These are phyloP conservation scores for Poeciliopsis turneri DNA, from an alignment of 2,797 vertebrate genomes.

Conservation along the genomic window DNA sequence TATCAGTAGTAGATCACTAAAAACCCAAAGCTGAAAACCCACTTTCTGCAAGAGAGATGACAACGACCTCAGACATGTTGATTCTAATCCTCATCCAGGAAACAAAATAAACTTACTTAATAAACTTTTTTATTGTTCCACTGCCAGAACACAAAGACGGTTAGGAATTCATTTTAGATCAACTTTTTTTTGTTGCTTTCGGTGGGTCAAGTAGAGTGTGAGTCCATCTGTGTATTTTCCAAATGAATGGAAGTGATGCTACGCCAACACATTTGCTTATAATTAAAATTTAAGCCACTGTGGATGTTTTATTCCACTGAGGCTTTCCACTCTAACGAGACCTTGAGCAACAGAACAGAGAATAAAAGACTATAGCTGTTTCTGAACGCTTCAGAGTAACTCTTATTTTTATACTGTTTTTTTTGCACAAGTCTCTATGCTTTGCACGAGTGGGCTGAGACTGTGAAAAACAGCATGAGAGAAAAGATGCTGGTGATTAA, in stretches of 20 bases:
- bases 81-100: neutral
- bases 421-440: slow-evolving; percentile 1
- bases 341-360: slow-evolving; percentile 19
- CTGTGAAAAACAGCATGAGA: slow-evolving; percentile 12
- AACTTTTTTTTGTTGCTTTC: neutral
- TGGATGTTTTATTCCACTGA: slow-evolving; percentile 27
- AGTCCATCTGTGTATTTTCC: slow-evolving; percentile 10
- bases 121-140: neutral
- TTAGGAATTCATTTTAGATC: neutral
- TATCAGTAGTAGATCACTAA: neutral
- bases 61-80: neutral
- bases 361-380: slow-evolving; percentile 15
- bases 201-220: neutral
- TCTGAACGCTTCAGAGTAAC: neutral
- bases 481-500: slow-evolving; percentile 15
- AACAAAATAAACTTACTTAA: neutral
- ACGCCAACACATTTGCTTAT: slow-evolving; percentile 33
- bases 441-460: neutral
- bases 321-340: slow-evolving; percentile 31
- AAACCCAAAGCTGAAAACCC: neutral
- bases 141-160: neutral
- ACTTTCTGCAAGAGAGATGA: neutral
- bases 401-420: neutral
- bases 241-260: slow-evolving; percentile 30
- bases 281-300: slow-evolving; percentile 43